Evolutionary conservation across 2,797 vertebrate species (phyloP).

Genomic region (Cynopterus sphinx): DNA sequence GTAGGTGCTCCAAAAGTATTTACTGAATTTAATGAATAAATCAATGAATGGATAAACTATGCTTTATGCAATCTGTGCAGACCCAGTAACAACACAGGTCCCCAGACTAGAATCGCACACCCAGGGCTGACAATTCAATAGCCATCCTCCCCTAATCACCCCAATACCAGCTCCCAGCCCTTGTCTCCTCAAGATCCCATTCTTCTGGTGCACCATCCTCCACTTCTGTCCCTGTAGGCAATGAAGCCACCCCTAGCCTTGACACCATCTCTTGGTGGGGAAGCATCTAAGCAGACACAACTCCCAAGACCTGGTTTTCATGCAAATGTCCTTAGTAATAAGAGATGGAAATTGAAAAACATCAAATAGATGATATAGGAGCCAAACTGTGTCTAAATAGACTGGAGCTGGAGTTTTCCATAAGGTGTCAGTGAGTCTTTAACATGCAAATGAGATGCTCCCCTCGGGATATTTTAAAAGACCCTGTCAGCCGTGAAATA

Average conservation of each 20-base stretch:
- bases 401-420: constrained; percentile 64
- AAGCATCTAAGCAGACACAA: constrained; percentile 50
- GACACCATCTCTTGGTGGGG: background rate
- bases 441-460: constrained; percentile 73
- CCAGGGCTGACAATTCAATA: background rate
- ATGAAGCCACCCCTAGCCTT: background rate
- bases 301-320: constrained; percentile 42
- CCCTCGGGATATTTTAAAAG: constrained; percentile 52
- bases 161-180: background rate
- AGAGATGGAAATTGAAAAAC: constrained; percentile 68
- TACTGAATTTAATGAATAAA: background rate
- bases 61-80: background rate
- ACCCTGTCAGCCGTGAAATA: constrained; percentile 60
- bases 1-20: background rate
- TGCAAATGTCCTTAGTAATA: constrained; percentile 66
- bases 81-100: background rate
- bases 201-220: background rate
- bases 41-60: background rate
- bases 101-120: background rate
- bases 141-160: background rate
- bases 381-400: constrained; percentile 59
- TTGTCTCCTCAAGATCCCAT: background rate
- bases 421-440: constrained; percentile 55
- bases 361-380: constrained; percentile 66
- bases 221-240: background rate